A percentile compares a stretch with the other conserved stretches of the same genome.
Evolutionary conservation across 2,113 vertebrate species (phyloP).

Genomic region (Meriones unguiculatus): DNA sequence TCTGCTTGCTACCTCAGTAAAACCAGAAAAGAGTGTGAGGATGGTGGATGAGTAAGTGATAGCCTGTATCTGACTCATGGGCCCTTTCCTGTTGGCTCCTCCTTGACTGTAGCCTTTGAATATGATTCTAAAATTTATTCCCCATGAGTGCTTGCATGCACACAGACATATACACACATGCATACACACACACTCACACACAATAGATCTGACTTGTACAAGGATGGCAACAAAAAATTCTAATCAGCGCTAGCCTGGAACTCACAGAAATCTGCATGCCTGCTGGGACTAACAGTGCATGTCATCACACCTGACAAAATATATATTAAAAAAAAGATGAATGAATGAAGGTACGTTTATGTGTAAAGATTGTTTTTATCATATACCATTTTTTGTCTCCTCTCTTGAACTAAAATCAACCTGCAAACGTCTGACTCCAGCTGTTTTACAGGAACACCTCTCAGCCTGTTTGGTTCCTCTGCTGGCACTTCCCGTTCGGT

Average conservation of each 20-base stretch:
- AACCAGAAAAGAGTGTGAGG: not conserved
- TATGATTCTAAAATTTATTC: not conserved
- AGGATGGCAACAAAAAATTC: not conserved
- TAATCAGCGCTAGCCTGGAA: not conserved
- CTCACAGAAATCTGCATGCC: not conserved
- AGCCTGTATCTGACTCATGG: not conserved
- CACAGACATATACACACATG: too few species aligned
- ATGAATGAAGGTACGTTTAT: not conserved
- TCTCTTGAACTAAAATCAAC: slow-evolving; percentile 29
- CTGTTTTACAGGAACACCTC: not conserved
- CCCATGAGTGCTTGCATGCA: not conserved
- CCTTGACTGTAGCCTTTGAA: not conserved
- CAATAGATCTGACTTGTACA: slow-evolving; percentile 17
- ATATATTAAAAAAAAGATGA: not conserved
- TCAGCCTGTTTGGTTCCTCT: not conserved
- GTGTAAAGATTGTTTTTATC: slow-evolving; percentile 10
- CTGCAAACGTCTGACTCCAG: not conserved
- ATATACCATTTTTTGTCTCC: not conserved
- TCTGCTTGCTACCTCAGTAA: not conserved
- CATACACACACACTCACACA: not conserved
- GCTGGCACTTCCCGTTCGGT: not conserved
- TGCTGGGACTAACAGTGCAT: not conserved
- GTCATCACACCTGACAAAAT: not conserved
- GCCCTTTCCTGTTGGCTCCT: not conserved
- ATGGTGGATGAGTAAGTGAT: not conserved